A percentile compares a stretch with the other conserved stretches of the same genome.
Evolutionary conservation across 92 coral and sea anemone species (phyloP).

Genomic region (Porites cylindrica): DNA sequence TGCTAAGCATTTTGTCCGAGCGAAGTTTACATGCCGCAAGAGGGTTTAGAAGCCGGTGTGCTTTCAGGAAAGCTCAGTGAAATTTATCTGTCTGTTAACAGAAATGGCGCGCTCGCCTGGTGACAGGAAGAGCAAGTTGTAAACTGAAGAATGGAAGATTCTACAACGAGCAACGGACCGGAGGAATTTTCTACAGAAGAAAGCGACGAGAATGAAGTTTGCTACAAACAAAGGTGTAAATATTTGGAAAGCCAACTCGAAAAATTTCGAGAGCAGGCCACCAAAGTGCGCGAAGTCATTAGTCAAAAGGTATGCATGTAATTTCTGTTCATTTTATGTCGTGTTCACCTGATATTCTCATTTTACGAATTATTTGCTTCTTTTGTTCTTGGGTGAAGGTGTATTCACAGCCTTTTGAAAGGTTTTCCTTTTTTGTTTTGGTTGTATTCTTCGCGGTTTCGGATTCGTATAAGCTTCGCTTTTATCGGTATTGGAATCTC

Average conservation of each 20-base stretch:
- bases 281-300: conserved; percentile 87
- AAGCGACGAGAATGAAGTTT: conserved; percentile 40
- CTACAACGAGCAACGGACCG: conserved; percentile 35
- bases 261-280: conserved; percentile 81
- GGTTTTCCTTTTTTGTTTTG: conserved; percentile 24
- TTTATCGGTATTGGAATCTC: conserved; percentile 7
- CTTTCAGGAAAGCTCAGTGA: conserved; percentile 13
- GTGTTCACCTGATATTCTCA: background rate
- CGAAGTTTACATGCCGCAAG: background rate
- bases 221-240: conserved; percentile 80
- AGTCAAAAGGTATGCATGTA: conserved; percentile 77
- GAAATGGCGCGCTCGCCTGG: conserved; percentile 14
- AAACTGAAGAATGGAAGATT: conserved; percentile 24
- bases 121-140: conserved; percentile 25
- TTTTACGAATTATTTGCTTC: background rate
- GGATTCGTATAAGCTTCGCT: background rate
- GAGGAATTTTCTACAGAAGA: conserved; percentile 10
- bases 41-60: conserved; percentile 5
- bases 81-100: background rate
- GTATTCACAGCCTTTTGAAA: background rate
- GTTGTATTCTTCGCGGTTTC: conserved; percentile 17
- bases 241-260: conserved; percentile 84
- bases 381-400: background rate
- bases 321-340: background rate
- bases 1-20: conserved; percentile 13